phyloP scores from a whole-genome alignment of 2,888 invertebrate genomes.

The Rotaria macrura region DNA sequence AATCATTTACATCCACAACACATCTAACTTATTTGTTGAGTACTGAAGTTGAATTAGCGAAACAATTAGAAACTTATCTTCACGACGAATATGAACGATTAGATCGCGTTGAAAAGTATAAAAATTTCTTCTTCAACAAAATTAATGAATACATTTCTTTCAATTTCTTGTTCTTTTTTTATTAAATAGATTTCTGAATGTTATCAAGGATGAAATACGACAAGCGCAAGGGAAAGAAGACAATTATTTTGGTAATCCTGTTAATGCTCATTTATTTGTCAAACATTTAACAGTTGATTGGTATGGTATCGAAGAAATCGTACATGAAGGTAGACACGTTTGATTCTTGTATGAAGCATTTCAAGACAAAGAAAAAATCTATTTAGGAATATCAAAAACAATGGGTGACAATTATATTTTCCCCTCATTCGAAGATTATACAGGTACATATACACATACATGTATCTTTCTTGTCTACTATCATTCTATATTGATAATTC shows the following conservation, averaged over 20 bases:
- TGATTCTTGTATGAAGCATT: background rate
- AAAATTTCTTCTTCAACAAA: background rate
- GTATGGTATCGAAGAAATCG: background rate
- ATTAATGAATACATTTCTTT: background rate
- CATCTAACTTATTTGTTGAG: background rate
- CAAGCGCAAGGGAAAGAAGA: background rate
- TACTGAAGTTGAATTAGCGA: background rate
- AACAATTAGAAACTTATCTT: background rate
- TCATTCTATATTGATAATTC: too few species aligned
- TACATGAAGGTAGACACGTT: background rate
- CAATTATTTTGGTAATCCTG: background rate
- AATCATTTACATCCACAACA: background rate
- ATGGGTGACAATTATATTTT: background rate
- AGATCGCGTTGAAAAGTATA: background rate
- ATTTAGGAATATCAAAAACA: background rate
- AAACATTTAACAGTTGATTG: slow-evolving; percentile 2
- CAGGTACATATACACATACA: background rate
- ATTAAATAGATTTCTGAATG: background rate
- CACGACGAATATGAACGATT: background rate
- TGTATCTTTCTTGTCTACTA: background rate
- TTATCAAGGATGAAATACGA: background rate
- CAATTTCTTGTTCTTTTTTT: background rate
- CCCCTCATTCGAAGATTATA: background rate
- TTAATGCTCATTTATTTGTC: background rate
- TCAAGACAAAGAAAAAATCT: background rate